Conservation (phyloP, 2,113 vertebrate genomes). For the Sinosuthora webbiana region DNA sequence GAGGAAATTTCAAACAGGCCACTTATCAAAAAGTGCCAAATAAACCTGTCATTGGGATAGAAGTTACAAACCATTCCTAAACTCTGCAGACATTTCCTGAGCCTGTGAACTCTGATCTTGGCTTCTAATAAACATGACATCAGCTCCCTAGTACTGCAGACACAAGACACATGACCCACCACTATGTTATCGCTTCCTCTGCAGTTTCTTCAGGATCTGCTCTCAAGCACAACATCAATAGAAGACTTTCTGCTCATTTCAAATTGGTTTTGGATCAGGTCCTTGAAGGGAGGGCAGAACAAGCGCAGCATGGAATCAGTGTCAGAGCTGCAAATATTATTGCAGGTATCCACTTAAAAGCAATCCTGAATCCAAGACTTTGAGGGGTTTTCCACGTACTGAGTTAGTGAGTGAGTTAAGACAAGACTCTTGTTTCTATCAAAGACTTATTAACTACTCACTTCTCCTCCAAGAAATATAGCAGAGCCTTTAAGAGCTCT, state of each 20-base stretch:
- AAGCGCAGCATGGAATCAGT: background rate
- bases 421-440: background rate
- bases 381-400: constrained; percentile 9
- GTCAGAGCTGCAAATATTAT: background rate
- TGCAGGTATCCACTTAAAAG: constrained; percentile 14
- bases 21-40: constrained; percentile 77
- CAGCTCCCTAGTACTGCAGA: constrained; percentile 54
- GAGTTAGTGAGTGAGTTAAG: background rate
- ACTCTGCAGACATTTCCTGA: constrained; percentile 70
- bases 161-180: constrained; percentile 59
- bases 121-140: constrained; percentile 69
- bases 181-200: constrained; percentile 35
- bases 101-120: constrained; percentile 69
- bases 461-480: background rate
- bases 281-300: constrained; percentile 9
- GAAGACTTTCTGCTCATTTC: constrained; percentile 7
- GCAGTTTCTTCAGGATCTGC: constrained; percentile 51
- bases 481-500: background rate
- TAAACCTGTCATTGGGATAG: constrained; percentile 74
- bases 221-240: constrained; percentile 26
- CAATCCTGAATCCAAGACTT: background rate
- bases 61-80: constrained; percentile 65
- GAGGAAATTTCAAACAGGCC: constrained; percentile 72
- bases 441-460: background rate
- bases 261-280: constrained; percentile 35